Evolutionary conservation across 1,140 invertebrate species (phyloP).

Genomic region (Heliconius eleuchia): DNA sequence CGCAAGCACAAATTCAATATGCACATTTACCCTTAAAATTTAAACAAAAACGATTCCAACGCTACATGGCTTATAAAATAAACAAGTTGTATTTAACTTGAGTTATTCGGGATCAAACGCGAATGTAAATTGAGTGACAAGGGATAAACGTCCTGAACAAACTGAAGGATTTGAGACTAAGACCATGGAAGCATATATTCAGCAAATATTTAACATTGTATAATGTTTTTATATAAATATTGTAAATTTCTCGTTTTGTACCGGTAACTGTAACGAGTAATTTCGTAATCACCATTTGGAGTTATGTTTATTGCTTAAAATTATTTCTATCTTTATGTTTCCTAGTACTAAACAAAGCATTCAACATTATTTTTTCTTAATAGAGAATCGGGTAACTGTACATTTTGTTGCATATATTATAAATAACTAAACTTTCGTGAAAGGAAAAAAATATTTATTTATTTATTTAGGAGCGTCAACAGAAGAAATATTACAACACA

Average conservation of each 20-base stretch:
- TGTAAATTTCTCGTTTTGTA: no score
- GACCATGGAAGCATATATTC: background rate
- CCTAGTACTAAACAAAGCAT: no score
- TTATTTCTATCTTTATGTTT: no score
- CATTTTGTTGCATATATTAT: no score
- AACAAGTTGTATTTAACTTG: constrained; percentile 7
- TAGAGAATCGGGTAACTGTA: no score
- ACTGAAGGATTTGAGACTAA: background rate
- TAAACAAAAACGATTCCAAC: constrained; percentile 4
- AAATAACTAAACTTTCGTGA: no score
- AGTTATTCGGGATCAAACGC: constrained; percentile 7
- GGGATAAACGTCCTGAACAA: constrained; percentile 11
- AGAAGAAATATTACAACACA: no score
- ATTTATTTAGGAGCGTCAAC: no score
- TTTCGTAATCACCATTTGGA: no score
- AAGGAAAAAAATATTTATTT: no score
- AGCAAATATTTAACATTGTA: background rate
- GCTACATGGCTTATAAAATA: constrained; percentile 8
- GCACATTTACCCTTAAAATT: background rate
- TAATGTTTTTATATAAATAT: background rate
- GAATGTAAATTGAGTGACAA: constrained; percentile 14
- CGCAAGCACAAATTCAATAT: background rate
- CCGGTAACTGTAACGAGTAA: background rate
- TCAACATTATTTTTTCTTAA: no score
- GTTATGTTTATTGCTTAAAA: no score